Percentiles rank a stretch among this genome's conserved stretches.
Evolutionary conservation across 1,140 invertebrate species (phyloP).

Genomic region (Aphis craccivora): DNA sequence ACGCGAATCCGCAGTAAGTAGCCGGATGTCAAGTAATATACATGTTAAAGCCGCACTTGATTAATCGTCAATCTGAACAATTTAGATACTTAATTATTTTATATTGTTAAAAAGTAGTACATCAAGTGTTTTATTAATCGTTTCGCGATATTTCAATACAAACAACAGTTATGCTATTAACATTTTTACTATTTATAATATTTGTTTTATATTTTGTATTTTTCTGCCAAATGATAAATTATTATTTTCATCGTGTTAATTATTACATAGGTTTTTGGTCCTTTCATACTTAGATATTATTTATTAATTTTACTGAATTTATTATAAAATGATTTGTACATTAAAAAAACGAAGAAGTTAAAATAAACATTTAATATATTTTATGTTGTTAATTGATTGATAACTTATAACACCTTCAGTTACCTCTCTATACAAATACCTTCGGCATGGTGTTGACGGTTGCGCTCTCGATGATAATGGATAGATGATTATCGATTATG

Average conservation of each 20-base stretch:
- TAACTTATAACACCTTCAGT: neutral
- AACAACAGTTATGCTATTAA: neutral
- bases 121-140: neutral
- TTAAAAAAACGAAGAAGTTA: neutral
- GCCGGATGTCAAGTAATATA: neutral
- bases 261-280: neutral
- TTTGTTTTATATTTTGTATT: neutral
- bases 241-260: neutral
- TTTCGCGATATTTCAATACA: neutral
- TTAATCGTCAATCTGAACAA: neutral
- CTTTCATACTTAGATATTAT: neutral
- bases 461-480: neutral
- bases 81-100: neutral
- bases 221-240: neutral
- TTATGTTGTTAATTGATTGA: neutral
- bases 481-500: neutral
- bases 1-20: neutral
- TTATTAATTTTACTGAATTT: neutral
- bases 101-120: neutral
- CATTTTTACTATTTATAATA: neutral
- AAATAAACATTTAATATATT: neutral
- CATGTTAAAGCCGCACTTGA: neutral
- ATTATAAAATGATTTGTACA: neutral
- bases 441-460: neutral
- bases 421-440: no score